phyloP scores from a whole-genome alignment of 2,888 invertebrate genomes.

The Alentia gelatinosa region DNA sequence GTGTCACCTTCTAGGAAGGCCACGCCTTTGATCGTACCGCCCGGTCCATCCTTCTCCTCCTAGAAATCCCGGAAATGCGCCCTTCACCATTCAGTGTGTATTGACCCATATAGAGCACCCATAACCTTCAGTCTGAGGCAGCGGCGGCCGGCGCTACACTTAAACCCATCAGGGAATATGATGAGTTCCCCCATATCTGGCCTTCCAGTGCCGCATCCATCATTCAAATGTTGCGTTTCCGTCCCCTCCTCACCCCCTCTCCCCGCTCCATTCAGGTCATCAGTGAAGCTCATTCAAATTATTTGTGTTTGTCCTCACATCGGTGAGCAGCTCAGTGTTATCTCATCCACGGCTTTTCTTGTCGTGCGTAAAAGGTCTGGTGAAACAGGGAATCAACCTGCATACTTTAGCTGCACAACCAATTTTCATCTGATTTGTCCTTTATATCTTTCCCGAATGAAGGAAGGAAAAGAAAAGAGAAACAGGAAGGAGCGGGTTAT shows the following conservation, averaged over 20 bases:
- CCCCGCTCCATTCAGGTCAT: neutral
- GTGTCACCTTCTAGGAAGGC: constrained; percentile 27
- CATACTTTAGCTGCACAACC: neutral
- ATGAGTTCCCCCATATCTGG: neutral
- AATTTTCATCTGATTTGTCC: neutral
- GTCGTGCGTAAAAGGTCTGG: neutral
- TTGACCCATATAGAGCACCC: constrained; percentile 30
- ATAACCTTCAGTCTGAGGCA: constrained; percentile 12
- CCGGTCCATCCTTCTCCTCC: constrained; percentile 5
- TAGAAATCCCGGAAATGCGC: constrained; percentile 35
- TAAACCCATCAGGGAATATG: constrained; percentile 1
- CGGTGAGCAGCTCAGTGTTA: neutral
- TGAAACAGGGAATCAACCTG: neutral
- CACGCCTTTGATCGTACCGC: constrained; percentile 24
- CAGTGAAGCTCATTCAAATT: neutral
- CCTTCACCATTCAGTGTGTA: constrained; percentile 46
- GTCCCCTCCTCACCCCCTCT: neutral
- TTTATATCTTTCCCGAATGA: neutral
- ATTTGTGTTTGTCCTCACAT: neutral
- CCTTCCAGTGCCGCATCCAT: neutral
- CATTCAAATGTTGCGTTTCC: neutral
- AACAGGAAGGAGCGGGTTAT: neutral
- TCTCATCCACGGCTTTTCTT: neutral
- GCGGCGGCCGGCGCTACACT: neutral
- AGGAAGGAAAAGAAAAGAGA: neutral